Base-by-base conservation (phyloP, 2,113 vertebrate genomes). In the Scolopax mira region DNA sequence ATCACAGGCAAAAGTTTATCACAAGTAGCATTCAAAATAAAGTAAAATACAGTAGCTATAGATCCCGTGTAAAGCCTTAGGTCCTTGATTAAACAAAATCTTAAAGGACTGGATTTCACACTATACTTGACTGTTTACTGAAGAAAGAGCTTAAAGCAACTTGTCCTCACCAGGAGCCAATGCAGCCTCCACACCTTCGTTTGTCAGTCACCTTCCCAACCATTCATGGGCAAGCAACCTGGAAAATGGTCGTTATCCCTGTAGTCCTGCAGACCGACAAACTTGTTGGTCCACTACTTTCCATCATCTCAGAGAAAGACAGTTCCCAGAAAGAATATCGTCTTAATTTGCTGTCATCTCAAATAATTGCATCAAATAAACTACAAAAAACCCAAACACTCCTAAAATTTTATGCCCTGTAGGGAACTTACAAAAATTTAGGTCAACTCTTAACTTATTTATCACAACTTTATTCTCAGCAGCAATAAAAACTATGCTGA, bases 201-300 rank as follows among this genome's bases (percentile, higher is more conserved):
- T 42, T 24, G 18, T 35, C 54, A 39, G 14, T 35, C 14, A 4
- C 42, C 48, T 85, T 72, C 66, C 25, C 31, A 72, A 30, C 0
- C 0, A n/a, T 18, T 65, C 44, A 25, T 4, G 27, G 35, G 16
- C n/a, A 61, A 85, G 23, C 18, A 11, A 69, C 10, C 30, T 89
- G 35, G 62, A 60, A 65, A 83, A 87, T 3, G 6, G 19, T 27
- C 0, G 0, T 69, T 67, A 30, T 31, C 30, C 21, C 33, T 4
- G 0, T n/a, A 27, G 21, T 44, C 44, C 49, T 61, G 44, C 48
- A 81, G 44, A 30, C 0, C 0, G 18, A 42, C 30, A 25, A 58
- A 67, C 24, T 12, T 8, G 21, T n/a, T 5, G 0, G 13, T 33
- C 46, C 79, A 52, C 33, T 87, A 30, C 62, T 80, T 77, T 14